phyloP scores from a whole-genome alignment of 2,888 invertebrate species.

The Hoplodrina ambigua region DNA sequence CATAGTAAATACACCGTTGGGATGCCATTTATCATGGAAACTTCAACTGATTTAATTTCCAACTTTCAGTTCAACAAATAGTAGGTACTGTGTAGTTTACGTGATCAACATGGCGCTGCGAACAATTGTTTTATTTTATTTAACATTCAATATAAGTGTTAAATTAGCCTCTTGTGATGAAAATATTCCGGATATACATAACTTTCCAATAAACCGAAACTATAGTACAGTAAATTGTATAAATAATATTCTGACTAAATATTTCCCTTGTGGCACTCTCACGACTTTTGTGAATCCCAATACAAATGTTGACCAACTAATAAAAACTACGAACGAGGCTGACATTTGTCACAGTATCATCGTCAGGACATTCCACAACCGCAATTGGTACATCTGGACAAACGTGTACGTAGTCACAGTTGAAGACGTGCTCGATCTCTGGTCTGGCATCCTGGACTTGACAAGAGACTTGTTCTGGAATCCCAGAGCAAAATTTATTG shows the following conservation, averaged over 20 bases:
- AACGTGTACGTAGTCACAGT: slow-evolving; percentile 72
- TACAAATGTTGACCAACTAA: slow-evolving; percentile 54
- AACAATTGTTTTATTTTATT: slow-evolving; percentile 25
- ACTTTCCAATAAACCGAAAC: slow-evolving; percentile 7
- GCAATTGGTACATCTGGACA: slow-evolving; percentile 65
- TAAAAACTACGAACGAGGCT: slow-evolving; percentile 56
- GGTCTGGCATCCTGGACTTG: slow-evolving; percentile 62
- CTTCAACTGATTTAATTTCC: slow-evolving; percentile 48
- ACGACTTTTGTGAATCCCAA: slow-evolving; percentile 66
- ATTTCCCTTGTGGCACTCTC: slow-evolving; percentile 65
- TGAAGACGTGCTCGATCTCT: slow-evolving; percentile 63
- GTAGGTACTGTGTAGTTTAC: slow-evolving; percentile 10
- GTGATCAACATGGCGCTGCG: slow-evolving; percentile 17
- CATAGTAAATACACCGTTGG: slow-evolving; percentile 48
- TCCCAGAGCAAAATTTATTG: slow-evolving; percentile 73
- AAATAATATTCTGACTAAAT: slow-evolving; percentile 61
- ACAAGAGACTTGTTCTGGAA: slow-evolving; percentile 75
- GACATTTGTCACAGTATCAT: slow-evolving; percentile 67
- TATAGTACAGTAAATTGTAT: slow-evolving; percentile 61
- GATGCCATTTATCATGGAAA: slow-evolving; percentile 47
- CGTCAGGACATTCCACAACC: slow-evolving; percentile 61
- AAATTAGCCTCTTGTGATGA: slow-evolving; percentile 21
- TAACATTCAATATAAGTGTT: slow-evolving; percentile 21
- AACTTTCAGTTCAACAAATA: slow-evolving; percentile 36
- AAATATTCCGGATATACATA: slow-evolving; percentile 14